Evolutionary conservation across 2,797 vertebrate genomes (phyloP).

Genomic region (Danio kyathit): DNA sequence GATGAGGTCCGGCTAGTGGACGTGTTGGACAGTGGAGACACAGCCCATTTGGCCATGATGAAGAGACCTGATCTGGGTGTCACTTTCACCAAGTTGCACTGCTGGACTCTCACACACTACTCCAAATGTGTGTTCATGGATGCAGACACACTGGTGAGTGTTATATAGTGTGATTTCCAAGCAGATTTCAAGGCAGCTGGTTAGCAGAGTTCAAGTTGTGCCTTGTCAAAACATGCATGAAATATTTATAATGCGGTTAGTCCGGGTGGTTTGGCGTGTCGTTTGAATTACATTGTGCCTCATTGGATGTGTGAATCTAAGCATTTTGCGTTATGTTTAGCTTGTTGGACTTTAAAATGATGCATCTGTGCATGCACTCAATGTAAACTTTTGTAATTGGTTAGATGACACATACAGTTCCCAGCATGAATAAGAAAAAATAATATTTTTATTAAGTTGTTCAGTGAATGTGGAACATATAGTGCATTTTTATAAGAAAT

Average conservation of each 20-base stretch:
- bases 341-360: background rate
- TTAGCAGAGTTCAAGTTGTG: background rate
- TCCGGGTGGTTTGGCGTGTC: background rate
- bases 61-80: constrained; percentile 93
- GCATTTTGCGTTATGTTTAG: background rate
- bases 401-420: no score
- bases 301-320: background rate
- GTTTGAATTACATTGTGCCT: background rate
- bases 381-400: background rate
- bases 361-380: no score
- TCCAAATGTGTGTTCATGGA: constrained; percentile 99
- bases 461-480: no score
- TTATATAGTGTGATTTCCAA: no score
- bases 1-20: constrained; percentile 91
- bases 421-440: no score
- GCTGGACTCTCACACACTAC: constrained; percentile 91
- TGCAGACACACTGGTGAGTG: constrained; percentile 95
- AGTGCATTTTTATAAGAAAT: no score
- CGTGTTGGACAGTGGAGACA: constrained; percentile 92
- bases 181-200: background rate
- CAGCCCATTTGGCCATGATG: constrained; percentile 92
- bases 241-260: background rate
- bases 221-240: constrained; percentile 30
- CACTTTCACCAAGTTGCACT: constrained; percentile 96
- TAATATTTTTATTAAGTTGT: no score